Evolutionary conservation across 1,140 invertebrate genomes (phyloP).

Genomic region (Leptinotarsa lineolata): DNA sequence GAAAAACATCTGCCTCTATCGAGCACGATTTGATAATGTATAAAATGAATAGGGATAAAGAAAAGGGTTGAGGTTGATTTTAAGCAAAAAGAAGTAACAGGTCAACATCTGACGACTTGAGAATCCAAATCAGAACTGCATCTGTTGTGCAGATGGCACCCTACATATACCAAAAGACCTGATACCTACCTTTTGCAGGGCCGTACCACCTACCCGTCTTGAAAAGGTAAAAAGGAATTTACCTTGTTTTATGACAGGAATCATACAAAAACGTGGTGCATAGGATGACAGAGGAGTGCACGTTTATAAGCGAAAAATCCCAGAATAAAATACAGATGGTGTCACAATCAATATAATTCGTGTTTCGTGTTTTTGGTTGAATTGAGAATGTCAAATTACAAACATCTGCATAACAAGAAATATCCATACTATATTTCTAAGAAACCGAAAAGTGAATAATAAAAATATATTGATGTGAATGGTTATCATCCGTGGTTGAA

Average conservation of each 20-base stretch:
- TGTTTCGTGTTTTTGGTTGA: too few relatives aligned
- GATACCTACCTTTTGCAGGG: constrained; percentile 38
- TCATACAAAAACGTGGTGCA: background rate
- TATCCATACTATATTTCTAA: too few relatives aligned
- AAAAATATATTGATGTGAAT: too few relatives aligned
- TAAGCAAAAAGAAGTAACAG: constrained; percentile 49
- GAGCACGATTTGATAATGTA: constrained; percentile 53
- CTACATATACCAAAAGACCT: constrained; percentile 34
- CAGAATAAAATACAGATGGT: background rate
- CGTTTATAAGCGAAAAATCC: constrained; percentile 14
- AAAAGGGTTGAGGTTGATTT: constrained; percentile 43
- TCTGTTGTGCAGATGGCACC: constrained; percentile 52
- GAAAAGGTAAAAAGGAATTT: constrained; percentile 12
- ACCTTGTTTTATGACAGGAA: constrained; percentile 12
- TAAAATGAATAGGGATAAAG: constrained; percentile 49
- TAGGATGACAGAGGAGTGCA: background rate
- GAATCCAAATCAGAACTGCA: constrained; percentile 52
- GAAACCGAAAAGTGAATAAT: too few relatives aligned
- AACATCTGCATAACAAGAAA: too few relatives aligned
- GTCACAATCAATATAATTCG: background rate
- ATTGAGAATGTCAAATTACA: too few relatives aligned
- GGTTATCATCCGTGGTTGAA: too few relatives aligned
- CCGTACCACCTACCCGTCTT: background rate
- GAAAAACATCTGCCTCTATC: constrained; percentile 51
- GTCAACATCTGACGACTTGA: constrained; percentile 45